phyloP scores from a whole-genome alignment of 2,113 vertebrate genomes.

The Oryzias javanicus region DNA sequence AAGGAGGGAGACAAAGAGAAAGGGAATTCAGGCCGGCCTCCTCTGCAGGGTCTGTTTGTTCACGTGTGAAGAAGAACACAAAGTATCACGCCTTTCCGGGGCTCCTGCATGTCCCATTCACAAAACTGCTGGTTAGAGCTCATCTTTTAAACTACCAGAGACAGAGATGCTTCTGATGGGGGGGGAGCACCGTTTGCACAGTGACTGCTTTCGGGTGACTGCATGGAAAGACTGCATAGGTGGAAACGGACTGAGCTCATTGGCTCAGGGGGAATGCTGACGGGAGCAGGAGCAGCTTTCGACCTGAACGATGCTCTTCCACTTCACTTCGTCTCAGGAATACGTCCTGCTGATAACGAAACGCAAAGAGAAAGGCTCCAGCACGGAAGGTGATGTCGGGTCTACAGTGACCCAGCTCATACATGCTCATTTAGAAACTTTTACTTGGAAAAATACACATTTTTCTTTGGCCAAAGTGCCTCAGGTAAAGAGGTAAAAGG shows the following conservation, averaged over 20 bases:
- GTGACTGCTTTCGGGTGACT: slow-evolving; percentile 3
- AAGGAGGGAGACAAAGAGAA: slow-evolving; percentile 2
- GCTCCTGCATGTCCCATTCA: not conserved
- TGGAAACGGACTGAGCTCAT: not conserved
- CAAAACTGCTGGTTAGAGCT: not conserved
- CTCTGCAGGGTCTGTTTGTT: not conserved
- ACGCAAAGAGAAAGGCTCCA: too few species aligned
- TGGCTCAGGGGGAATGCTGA: not conserved
- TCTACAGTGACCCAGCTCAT: too few species aligned
- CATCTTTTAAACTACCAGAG: not conserved
- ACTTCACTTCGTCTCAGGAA: slow-evolving; percentile 6
- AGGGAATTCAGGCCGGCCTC: not conserved
- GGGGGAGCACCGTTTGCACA: not conserved
- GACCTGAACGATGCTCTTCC: slow-evolving; percentile 10
- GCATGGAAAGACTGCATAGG: slow-evolving; percentile 1
- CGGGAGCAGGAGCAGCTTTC: slow-evolving; percentile 16
- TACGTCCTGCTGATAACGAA: not conserved
- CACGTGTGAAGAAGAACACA: not conserved
- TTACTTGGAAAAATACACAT: too few species aligned
- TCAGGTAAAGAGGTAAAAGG: too few species aligned
- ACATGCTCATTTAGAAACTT: too few species aligned
- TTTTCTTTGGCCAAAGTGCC: too few species aligned
- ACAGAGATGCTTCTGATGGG: not conserved
- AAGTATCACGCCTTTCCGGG: not conserved
- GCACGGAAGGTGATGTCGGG: too few species aligned